Conservation (phyloP, 2,797 vertebrate genomes). For the Danio aesculapii region DNA sequence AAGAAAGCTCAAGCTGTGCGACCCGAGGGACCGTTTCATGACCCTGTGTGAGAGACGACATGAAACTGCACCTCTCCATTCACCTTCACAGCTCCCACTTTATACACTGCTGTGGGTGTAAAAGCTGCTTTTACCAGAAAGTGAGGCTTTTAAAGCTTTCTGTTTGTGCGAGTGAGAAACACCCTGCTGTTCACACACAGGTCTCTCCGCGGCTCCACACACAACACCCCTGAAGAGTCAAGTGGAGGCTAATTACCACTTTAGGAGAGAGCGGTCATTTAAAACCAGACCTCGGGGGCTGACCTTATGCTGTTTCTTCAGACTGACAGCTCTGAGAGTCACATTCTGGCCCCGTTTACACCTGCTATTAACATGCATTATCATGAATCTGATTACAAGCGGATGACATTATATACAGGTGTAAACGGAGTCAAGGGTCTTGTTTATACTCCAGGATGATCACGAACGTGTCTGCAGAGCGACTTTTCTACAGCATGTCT, state of each 20-base stretch:
- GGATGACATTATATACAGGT: too few species aligned
- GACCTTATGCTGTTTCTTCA: conserved; percentile 39
- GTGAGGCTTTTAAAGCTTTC: conserved; percentile 51
- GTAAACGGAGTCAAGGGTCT: too few species aligned
- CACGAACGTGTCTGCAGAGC: too few species aligned
- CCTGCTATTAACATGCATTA: too few species aligned
- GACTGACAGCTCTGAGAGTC: not conserved
- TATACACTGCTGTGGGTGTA: conserved; percentile 45
- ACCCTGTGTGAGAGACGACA: conserved; percentile 24
- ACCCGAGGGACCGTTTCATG: conserved; percentile 6
- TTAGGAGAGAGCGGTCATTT: conserved; percentile 34
- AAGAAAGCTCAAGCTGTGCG: conserved; percentile 8
- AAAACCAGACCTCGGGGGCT: conserved; percentile 19
- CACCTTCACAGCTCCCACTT: conserved; percentile 28
- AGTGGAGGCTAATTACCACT: conserved; percentile 50
- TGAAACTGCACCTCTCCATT: conserved; percentile 22
- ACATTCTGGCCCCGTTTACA: too few species aligned
- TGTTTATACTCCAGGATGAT: too few species aligned
- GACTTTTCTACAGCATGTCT: too few species aligned
- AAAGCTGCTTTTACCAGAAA: conserved; percentile 48
- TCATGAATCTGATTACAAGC: too few species aligned
- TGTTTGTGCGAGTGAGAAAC: conserved; percentile 39
- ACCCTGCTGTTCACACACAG: conserved; percentile 50
- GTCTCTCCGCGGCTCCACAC: conserved; percentile 36
- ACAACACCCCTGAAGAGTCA: conserved; percentile 39